These are phyloP conservation scores for Labeo rohita DNA, from an alignment of 2,113 vertebrate species.

Conservation along the genomic window DNA sequence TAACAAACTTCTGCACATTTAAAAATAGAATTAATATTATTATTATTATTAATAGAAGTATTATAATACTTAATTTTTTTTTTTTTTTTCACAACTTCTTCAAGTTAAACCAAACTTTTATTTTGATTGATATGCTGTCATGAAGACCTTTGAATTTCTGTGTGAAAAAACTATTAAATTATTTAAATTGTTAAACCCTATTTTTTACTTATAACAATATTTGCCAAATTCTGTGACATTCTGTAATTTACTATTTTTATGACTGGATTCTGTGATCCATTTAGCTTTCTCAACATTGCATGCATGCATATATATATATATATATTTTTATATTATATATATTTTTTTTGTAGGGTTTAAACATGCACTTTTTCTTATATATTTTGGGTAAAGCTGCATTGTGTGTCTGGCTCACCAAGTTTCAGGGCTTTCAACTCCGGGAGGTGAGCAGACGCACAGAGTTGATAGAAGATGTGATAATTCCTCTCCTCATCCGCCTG, in stretches of 20 bases:
- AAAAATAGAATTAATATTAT: too few relatives aligned
- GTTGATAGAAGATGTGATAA: slow-evolving; percentile 98
- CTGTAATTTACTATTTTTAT: background rate
- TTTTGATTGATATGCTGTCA: background rate
- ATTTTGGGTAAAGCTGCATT: too few relatives aligned
- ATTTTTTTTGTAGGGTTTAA: too few relatives aligned
- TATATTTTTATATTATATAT: too few relatives aligned
- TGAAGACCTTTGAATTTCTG: background rate
- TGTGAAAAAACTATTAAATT: too few relatives aligned
- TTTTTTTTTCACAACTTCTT: background rate
- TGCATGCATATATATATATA: too few relatives aligned
- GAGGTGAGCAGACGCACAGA: slow-evolving; percentile 91
- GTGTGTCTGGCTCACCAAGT: slow-evolving; percentile 80
- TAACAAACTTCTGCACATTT: too few relatives aligned
- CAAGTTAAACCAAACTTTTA: background rate
- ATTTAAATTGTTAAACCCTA: too few relatives aligned
- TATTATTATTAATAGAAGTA: too few relatives aligned
- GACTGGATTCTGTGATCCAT: background rate
- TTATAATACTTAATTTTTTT: too few relatives aligned
- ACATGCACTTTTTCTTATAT: too few relatives aligned
- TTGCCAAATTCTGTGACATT: background rate
- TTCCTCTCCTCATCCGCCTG: slow-evolving; percentile 98
- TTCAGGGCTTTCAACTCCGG: slow-evolving; percentile 89
- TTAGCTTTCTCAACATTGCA: background rate
- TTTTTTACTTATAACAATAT: background rate